Evolutionary conservation across 2,888 invertebrate species (phyloP), one percentile per base, ranked within the genome.

Genomic region (Aphidius colemani): DNA sequence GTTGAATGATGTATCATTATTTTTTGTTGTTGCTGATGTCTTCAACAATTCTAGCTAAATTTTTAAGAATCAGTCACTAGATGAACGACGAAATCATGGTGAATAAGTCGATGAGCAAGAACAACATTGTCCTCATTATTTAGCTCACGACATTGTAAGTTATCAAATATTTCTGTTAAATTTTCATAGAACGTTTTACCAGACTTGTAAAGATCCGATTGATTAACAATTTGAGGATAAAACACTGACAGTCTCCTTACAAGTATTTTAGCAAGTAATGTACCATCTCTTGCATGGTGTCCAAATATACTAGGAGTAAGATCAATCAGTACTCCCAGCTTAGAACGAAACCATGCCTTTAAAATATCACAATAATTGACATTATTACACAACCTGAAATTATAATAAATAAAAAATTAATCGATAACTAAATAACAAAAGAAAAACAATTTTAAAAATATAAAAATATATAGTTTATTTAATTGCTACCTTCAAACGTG

Each of bases 271-370:
- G 87, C 85, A 61, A 89, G 78, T 1, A 89, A 75, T 56, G 83
- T 80, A 0, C 89, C 89, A 75, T 88, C 87, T 74, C 84, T 85
- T 74, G 87, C 86, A 74, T 85, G 83, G 44, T 82, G 79, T 39
- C 86, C 87, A 73, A 89, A 88, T 44, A 84, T 83, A 46, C 85
- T 83, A 0, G 86, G 83, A 46, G 84, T 83, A 82, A 86, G 84
- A 71, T 85, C 84, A 61, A 89, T 83, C 9, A 86, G 81, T 58
- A 84, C 76, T 13, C 87, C 86, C 41, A 89, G 75, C 66, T 86
- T 82, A 65, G 86, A 84, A 44, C 85, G 83, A 30, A 89, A 74
- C 89, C 89, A 89, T 74, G 85, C 84, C 75, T 85, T 85, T 69
- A 89, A 80, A 73, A 88, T 83, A 76, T 87, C 86, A 65, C 85